phyloP scores from a whole-genome alignment of 2,888 invertebrate species.

The Slavum lentiscoides region DNA sequence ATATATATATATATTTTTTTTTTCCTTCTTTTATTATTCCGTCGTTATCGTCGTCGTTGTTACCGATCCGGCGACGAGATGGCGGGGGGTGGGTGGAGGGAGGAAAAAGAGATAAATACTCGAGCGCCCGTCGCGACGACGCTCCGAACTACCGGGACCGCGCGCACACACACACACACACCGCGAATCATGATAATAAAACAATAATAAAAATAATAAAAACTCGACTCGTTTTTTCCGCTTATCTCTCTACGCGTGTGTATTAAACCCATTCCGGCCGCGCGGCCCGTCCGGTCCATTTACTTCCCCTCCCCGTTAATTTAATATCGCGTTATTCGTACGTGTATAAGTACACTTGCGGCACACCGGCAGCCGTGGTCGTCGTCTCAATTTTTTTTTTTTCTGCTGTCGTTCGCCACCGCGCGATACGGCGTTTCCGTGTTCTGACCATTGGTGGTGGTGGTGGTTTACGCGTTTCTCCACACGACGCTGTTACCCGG shows the following conservation, averaged over 20 bases:
- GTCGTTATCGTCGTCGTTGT: slow-evolving; percentile 36
- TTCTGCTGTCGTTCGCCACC: too few species aligned
- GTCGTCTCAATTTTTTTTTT: too few species aligned
- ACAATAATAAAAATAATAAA: neutral
- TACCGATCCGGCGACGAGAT: neutral
- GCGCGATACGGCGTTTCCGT: too few species aligned
- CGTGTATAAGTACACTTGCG: too few species aligned
- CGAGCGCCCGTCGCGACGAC: slow-evolving; percentile 38
- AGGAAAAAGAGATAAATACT: slow-evolving; percentile 41
- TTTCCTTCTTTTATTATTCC: neutral
- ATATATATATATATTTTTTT: slow-evolving; percentile 5
- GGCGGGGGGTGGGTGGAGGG: neutral
- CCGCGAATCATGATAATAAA: slow-evolving; percentile 7
- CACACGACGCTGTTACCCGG: too few species aligned
- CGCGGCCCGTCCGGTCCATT: too few species aligned
- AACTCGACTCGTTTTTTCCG: neutral
- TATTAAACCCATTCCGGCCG: too few species aligned
- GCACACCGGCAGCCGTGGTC: too few species aligned
- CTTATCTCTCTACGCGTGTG: slow-evolving; percentile 19
- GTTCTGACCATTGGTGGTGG: too few species aligned
- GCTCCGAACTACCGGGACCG: slow-evolving; percentile 30
- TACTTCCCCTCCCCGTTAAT: too few species aligned
- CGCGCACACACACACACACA: neutral
- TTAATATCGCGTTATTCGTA: too few species aligned
- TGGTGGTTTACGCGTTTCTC: too few species aligned